These are phyloP conservation scores for Hyles vespertilio DNA, from an alignment of 1,140 invertebrate species.

Conservation along the genomic window DNA sequence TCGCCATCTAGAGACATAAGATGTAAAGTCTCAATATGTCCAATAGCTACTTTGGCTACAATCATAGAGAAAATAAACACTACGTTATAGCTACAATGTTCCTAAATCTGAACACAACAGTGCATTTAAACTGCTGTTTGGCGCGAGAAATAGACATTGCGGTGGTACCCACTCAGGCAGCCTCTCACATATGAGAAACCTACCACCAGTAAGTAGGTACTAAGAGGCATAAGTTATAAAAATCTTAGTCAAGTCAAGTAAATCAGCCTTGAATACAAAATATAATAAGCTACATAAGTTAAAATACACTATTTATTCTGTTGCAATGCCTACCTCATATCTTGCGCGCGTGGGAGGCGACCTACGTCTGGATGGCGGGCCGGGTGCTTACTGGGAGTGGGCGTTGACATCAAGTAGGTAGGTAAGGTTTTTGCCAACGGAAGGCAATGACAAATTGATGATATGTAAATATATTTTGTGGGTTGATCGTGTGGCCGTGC, in stretches of 20 bases:
- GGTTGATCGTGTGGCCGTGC: slow-evolving; percentile 37
- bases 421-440: slow-evolving; percentile 56
- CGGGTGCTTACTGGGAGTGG: slow-evolving; percentile 47
- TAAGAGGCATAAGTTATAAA: background rate
- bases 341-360: slow-evolving; percentile 43
- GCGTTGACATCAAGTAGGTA: slow-evolving; percentile 65
- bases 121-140: too few relatives aligned
- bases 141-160: too few relatives aligned
- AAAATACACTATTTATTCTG: slow-evolving; percentile 16
- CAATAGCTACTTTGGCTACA: too few relatives aligned
- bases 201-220: too few relatives aligned
- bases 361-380: slow-evolving; percentile 43
- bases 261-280: background rate
- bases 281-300: background rate
- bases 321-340: slow-evolving; percentile 21
- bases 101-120: too few relatives aligned
- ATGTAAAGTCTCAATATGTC: too few relatives aligned
- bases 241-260: too few relatives aligned
- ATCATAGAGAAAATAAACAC: too few relatives aligned
- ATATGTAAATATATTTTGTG: slow-evolving; percentile 51
- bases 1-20: too few relatives aligned
- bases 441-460: slow-evolving; percentile 53
- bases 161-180: too few relatives aligned
- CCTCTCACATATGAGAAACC: too few relatives aligned
- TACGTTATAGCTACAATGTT: too few relatives aligned